Evolutionary conservation across 1,140 invertebrate genomes (phyloP).

Genomic region (Kradibia gibbosae): DNA sequence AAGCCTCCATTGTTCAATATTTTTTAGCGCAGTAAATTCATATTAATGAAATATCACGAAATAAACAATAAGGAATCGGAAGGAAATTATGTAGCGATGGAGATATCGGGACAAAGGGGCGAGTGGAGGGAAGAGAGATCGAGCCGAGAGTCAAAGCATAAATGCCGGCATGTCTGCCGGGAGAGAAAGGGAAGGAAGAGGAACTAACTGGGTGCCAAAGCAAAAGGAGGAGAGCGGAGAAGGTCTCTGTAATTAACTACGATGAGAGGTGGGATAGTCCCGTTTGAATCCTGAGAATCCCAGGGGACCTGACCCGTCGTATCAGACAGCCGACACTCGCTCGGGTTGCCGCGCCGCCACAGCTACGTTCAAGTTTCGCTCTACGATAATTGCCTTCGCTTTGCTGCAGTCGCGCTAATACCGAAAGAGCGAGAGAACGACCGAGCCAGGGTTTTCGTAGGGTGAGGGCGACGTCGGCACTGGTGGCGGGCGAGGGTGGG

Average conservation of each 20-base stretch:
- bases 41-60: too few relatives aligned
- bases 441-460: slow-evolving; percentile 41
- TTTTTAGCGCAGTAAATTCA: too few relatives aligned
- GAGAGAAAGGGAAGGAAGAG: slow-evolving; percentile 40
- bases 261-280: slow-evolving; percentile 62
- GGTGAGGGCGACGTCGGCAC: too few relatives aligned
- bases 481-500: too few relatives aligned
- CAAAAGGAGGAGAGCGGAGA: slow-evolving; percentile 53
- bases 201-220: slow-evolving; percentile 42
- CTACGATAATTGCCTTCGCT: slow-evolving; percentile 70
- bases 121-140: not conserved
- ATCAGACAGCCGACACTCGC: slow-evolving; percentile 56
- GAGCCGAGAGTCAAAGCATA: slow-evolving; percentile 22
- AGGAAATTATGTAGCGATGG: not conserved
- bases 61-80: not conserved
- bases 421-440: slow-evolving; percentile 28
- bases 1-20: too few relatives aligned
- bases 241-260: slow-evolving; percentile 67
- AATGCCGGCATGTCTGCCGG: slow-evolving; percentile 11
- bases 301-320: slow-evolving; percentile 64
- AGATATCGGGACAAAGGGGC: not conserved
- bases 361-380: slow-evolving; percentile 67
- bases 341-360: slow-evolving; percentile 49
- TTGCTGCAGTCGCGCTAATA: slow-evolving; percentile 51
- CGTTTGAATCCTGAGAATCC: slow-evolving; percentile 68